Evolutionary conservation across 2,888 invertebrate genomes (phyloP).

Genomic region (Lamellibrachia columna): DNA sequence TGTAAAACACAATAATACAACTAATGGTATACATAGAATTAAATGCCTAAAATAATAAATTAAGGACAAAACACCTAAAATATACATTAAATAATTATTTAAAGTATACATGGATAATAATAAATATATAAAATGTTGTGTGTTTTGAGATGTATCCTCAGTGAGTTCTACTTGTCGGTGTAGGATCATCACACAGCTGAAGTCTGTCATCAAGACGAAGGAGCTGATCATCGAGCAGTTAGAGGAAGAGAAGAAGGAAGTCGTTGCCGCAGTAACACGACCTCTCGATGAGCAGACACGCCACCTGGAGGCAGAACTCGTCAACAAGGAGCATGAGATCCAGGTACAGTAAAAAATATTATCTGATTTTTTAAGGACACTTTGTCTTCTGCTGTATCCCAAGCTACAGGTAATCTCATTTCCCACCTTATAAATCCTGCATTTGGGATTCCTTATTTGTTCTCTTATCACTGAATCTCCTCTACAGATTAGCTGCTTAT

Average conservation of each 20-base stretch:
- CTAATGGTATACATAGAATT: no score
- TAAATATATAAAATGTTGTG: background rate
- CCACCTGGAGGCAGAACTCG: constrained; percentile 27
- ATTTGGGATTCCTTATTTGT: no score
- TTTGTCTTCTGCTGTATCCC: no score
- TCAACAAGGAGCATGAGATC: constrained; percentile 29
- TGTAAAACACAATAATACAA: no score
- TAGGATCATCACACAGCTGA: constrained; percentile 40
- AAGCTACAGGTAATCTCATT: no score
- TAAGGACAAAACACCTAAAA: no score
- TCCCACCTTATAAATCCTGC: no score
- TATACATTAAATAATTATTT: no score
- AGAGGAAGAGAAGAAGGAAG: constrained; percentile 40
- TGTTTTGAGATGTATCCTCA: background rate
- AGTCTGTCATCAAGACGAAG: constrained; percentile 38
- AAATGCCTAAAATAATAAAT: no score
- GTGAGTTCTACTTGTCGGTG: background rate
- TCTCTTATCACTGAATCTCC: background rate
- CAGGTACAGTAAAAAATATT: constrained; percentile 16
- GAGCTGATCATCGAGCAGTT: constrained; percentile 43
- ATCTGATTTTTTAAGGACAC: background rate
- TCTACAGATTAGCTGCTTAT: background rate
- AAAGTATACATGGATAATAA: no score
- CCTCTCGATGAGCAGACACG: background rate
- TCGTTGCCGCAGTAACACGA: constrained; percentile 19